phyloP scores from a whole-genome alignment of 1,140 invertebrate species.

The Drosophila erecta region DNA sequence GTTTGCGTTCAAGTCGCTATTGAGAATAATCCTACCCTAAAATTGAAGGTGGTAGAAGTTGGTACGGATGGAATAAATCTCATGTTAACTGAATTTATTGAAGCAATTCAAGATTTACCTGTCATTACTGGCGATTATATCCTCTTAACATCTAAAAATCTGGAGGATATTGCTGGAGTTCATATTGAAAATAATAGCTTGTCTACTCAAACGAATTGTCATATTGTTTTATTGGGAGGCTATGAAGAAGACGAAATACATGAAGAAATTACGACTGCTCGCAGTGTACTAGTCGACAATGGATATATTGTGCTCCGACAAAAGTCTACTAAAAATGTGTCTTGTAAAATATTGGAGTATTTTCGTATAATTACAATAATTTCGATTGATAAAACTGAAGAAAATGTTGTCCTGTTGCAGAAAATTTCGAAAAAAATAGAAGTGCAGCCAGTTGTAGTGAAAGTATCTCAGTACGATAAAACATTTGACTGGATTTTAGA shows the following conservation, averaged over 20 bases:
- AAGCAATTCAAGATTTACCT: conserved; percentile 87
- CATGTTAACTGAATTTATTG: conserved; percentile 86
- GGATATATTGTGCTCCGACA: conserved; percentile 86
- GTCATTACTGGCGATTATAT: conserved; percentile 85
- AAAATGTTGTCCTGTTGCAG: conserved; percentile 79
- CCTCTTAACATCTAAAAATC: conserved; percentile 85
- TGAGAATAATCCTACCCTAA: conserved; percentile 90
- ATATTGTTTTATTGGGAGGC: conserved; percentile 86
- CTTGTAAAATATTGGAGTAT: conserved; percentile 48
- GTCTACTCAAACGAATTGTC: conserved; percentile 86
- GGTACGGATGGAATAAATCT: conserved; percentile 84
- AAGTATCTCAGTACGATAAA: conserved; percentile 69
- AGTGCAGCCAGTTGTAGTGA: conserved; percentile 65
- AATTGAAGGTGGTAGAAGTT: conserved; percentile 89
- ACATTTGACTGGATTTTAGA: conserved; percentile 86
- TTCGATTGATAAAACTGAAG: conserved; percentile 57
- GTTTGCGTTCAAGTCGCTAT: conserved; percentile 89
- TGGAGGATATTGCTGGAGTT: conserved; percentile 85
- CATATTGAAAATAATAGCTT: conserved; percentile 88
- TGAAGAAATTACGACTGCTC: conserved; percentile 40
- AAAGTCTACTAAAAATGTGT: conserved; percentile 40
- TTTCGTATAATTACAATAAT: conserved; percentile 73
- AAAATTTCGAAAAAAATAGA: conserved; percentile 62
- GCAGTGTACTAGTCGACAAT: conserved; percentile 74
- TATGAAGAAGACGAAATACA: conserved; percentile 28